Evolutionary conservation across 30 jellyfish, hydroid and myxozoan species (phyloP), one percentile per base, ranked within the genome.

Genomic region (Pelagia noctiluca): DNA sequence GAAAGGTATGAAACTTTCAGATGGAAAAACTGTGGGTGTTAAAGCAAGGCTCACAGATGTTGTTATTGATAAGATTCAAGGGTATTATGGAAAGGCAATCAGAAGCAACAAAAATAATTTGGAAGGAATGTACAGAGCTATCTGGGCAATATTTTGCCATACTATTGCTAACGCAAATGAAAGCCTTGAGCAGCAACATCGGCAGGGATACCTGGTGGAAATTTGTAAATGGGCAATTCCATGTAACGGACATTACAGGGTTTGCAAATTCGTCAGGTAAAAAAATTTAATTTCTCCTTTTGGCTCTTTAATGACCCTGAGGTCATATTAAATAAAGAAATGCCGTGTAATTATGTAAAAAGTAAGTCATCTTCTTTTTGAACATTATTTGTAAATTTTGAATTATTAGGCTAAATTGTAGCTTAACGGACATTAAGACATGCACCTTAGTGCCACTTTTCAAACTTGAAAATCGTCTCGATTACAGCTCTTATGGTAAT

Each of bases 131-230:
- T 22, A 72, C 30, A 49, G 10, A 13, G 85, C 70, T 21, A 49
- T 72, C 12, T 21, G 75, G 75, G 85, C 85, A n/a, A 72, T 72
- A 2, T 72, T 18, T 26, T 2, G 3, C 7, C 85, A 72, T 46
- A 35, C 28, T 29, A 21, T 72, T 72, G 29, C 11, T 13, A 72
- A 35, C 18, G 85, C 21, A 2, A 52, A 31, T 21, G 75, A 18
- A n/a, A 3, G 73, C 7, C 30, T 72, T 24, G 85, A 72, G 22
- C 35, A 33, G 28, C 85, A 72, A 31, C 85, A 72, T 31, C 13
- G 76, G 18, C n/a, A n/a, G n/a, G n/a, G n/a, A n/a, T n/a, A n/a
- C n/a, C n/a, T n/a, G n/a, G n/a, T n/a, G n/a, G n/a, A n/a, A n/a
- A n/a, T n/a, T n/a, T n/a, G n/a, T n/a, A n/a, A n/a, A n/a, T n/a